These are phyloP conservation scores for Enteromius unitaeniatus DNA, from an alignment of 2,797 vertebrate species.

Conservation along the genomic window DNA sequence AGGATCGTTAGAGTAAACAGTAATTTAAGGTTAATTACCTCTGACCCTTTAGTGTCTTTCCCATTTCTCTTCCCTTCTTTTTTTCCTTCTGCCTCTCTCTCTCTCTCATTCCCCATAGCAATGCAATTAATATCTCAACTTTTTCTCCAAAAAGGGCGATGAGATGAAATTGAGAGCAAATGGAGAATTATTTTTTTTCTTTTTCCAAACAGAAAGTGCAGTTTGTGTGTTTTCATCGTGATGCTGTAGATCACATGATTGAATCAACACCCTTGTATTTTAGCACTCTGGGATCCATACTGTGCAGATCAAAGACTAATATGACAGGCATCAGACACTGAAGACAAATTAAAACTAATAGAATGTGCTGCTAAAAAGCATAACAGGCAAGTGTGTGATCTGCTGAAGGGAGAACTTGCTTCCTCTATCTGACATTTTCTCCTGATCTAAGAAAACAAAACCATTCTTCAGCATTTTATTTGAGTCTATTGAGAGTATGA, in stretches of 20 bases:
- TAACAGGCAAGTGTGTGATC: not conserved
- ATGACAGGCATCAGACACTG: not conserved
- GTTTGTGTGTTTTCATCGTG: not conserved
- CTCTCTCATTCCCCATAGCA: constrained; percentile 10
- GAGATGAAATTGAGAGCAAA: not conserved
- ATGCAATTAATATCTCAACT: not conserved
- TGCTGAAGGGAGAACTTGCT: not conserved
- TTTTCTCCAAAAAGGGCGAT: not conserved
- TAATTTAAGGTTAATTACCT: constrained; percentile 65
- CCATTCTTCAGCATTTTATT: constrained; percentile 19
- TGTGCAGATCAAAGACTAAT: constrained; percentile 34
- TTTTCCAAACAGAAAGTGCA: too few relatives aligned
- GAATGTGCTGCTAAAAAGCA: not conserved
- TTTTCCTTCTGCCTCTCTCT: not conserved
- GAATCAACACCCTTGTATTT: constrained; percentile 12
- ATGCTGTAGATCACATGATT: constrained; percentile 22
- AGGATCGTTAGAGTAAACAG: constrained; percentile 59
- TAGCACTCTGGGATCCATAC: constrained; percentile 15
- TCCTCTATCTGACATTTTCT: not conserved
- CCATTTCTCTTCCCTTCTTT: constrained; percentile 4
- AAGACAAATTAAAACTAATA: constrained; percentile 5
- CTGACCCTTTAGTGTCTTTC: constrained; percentile 50
- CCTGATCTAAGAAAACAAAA: constrained; percentile 3
- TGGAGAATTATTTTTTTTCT: not conserved
- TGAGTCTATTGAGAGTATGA: constrained; percentile 6